Conservation (phyloP, 2,888 invertebrate species). For the Sympetrum striolatum region DNA sequence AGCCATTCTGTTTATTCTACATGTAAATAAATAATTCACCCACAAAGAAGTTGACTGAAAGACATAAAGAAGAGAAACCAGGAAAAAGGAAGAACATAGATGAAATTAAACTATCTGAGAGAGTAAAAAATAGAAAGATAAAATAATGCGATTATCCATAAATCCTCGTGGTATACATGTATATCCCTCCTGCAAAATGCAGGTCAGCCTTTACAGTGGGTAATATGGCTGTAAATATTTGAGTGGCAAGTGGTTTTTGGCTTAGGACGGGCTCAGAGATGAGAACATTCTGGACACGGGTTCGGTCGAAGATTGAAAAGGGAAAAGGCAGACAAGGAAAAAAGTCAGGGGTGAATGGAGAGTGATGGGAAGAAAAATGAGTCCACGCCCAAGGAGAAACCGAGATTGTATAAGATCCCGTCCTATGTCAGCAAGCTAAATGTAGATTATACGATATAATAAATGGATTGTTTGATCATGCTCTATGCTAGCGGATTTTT, state of each 20-base stretch:
- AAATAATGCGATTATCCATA: background rate
- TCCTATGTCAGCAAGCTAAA: no score
- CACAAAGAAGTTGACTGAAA: no score
- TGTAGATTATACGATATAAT: no score
- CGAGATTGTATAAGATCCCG: background rate
- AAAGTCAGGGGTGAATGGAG: background rate
- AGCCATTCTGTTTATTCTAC: no score
- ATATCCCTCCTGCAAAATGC: background rate
- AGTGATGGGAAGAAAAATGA: background rate
- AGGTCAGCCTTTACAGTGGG: background rate
- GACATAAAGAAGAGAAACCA: no score
- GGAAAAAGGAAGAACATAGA: no score
- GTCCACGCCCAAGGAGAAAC: background rate
- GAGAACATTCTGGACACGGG: no score
- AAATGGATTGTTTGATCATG: no score
- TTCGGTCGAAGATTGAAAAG: background rate
- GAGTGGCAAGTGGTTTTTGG: background rate
- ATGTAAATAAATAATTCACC: no score
- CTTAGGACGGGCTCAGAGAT: background rate
- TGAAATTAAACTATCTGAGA: no score
- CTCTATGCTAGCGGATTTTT: no score
- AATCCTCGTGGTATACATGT: background rate
- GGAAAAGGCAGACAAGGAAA: background rate
- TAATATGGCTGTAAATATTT: background rate
- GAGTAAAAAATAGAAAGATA: background rate